These are phyloP conservation scores for Actinernus sp. DNA, from an alignment of 92 coral and sea anemone species.

Conservation along the genomic window DNA sequence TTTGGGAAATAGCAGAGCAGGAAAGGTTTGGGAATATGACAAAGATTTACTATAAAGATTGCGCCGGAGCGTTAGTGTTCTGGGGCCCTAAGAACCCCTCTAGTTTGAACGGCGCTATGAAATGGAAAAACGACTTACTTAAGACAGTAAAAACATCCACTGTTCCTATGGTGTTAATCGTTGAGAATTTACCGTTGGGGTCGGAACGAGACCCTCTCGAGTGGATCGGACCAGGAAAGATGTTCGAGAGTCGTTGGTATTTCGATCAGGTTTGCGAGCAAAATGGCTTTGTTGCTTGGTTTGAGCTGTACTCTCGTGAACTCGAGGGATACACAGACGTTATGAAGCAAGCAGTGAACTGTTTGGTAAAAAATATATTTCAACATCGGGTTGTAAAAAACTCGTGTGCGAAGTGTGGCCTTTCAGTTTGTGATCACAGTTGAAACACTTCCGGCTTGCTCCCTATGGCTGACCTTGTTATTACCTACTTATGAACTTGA, in stretches of 20 bases:
- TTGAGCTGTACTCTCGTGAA: constrained; percentile 69
- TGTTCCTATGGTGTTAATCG: constrained; percentile 64
- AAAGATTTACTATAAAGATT: constrained; percentile 32
- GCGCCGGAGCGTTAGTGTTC: constrained; percentile 68
- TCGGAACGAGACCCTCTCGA: constrained; percentile 32
- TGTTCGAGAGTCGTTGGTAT: constrained; percentile 51
- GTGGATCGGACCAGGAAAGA: constrained; percentile 65
- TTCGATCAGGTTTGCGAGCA: constrained; percentile 66
- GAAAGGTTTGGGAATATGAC: constrained; percentile 22
- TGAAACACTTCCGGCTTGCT: too few relatives aligned
- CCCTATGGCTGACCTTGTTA: too few relatives aligned
- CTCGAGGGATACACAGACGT: constrained; percentile 70
- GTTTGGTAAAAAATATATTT: constrained; percentile 39
- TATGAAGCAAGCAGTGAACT: constrained; percentile 70
- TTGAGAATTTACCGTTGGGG: constrained; percentile 67
- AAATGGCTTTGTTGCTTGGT: constrained; percentile 64
- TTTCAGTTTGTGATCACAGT: too few relatives aligned
- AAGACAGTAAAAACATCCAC: constrained; percentile 5
- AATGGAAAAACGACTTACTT: constrained; percentile 57
- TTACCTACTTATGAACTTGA: too few relatives aligned
- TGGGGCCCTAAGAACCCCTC: constrained; percentile 71
- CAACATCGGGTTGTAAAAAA: too few relatives aligned
- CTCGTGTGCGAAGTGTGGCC: too few relatives aligned
- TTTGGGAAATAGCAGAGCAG: constrained; percentile 77
- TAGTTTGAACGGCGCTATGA: constrained; percentile 53